Conservation (phyloP, 2,113 vertebrate genomes). For the Malurus alboscapulatus region DNA sequence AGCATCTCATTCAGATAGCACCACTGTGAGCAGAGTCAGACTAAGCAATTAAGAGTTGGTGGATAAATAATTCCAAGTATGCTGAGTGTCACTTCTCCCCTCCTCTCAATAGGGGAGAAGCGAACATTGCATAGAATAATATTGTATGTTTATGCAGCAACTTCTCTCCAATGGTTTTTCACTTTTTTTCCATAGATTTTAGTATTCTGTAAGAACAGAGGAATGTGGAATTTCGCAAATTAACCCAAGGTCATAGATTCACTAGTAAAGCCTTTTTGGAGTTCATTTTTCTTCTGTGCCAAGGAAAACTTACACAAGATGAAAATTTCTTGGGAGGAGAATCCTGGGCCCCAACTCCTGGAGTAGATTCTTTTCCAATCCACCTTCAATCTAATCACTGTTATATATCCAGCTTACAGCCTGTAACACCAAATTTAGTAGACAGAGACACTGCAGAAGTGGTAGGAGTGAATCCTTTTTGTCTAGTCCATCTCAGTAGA, state of each 20-base stretch:
- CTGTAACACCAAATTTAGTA: background rate
- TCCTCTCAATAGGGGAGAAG: background rate
- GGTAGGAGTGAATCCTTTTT: background rate
- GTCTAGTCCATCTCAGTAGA: background rate
- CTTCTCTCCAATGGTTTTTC: background rate
- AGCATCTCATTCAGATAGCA: background rate
- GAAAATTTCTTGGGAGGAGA: background rate
- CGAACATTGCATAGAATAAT: background rate
- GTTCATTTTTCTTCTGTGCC: background rate
- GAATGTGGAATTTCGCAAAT: background rate
- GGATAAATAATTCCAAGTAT: slow-evolving; percentile 34
- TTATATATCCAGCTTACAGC: background rate
- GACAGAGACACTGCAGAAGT: background rate
- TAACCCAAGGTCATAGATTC: background rate
- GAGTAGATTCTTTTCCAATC: background rate
- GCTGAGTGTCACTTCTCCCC: background rate
- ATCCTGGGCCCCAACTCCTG: background rate
- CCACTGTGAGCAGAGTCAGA: background rate
- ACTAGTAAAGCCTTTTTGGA: background rate
- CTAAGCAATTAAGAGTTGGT: background rate
- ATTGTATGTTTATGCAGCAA: background rate
- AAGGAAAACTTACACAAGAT: background rate
- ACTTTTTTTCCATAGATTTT: background rate
- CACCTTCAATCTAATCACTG: background rate
- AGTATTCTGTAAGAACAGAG: background rate